Conservation (phyloP, 2,113 vertebrate species). For the Myiozetetes cayanensis region DNA sequence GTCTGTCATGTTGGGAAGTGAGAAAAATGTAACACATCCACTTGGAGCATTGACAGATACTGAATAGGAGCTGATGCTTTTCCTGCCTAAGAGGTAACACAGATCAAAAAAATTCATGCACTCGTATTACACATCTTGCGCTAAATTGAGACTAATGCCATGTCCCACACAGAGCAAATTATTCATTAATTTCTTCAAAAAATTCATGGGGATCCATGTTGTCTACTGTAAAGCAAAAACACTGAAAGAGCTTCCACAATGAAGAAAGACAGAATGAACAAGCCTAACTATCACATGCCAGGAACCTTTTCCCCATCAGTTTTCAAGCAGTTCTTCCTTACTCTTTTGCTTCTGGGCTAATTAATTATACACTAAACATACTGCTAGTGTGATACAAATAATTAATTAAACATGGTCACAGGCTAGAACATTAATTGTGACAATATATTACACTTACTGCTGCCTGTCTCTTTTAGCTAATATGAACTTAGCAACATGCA, state of each 20-base stretch:
- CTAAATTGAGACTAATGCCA: background rate
- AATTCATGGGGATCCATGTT: background rate
- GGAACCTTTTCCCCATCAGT: background rate
- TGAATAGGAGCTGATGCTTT: constrained; percentile 30
- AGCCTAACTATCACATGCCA: background rate
- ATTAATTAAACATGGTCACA: constrained; percentile 54
- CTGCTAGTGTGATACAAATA: constrained; percentile 40
- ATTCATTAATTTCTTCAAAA: background rate
- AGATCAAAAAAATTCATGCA: background rate
- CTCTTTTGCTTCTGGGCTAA: background rate
- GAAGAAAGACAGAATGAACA: background rate
- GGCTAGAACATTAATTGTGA: constrained; percentile 32
- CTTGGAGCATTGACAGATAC: constrained; percentile 53
- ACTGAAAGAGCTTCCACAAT: background rate
- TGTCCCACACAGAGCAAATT: background rate
- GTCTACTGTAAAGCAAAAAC: background rate
- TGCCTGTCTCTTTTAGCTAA: constrained; percentile 19
- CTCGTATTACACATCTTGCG: background rate
- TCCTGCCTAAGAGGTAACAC: constrained; percentile 22
- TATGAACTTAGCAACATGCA: background rate
- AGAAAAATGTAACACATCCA: constrained; percentile 60
- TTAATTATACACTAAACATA: constrained; percentile 54
- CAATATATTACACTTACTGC: constrained; percentile 28
- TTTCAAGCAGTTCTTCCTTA: background rate
- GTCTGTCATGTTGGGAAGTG: constrained; percentile 57